Evolutionary conservation across 2,888 invertebrate genomes (phyloP).

Genomic region (Unio delphinus): DNA sequence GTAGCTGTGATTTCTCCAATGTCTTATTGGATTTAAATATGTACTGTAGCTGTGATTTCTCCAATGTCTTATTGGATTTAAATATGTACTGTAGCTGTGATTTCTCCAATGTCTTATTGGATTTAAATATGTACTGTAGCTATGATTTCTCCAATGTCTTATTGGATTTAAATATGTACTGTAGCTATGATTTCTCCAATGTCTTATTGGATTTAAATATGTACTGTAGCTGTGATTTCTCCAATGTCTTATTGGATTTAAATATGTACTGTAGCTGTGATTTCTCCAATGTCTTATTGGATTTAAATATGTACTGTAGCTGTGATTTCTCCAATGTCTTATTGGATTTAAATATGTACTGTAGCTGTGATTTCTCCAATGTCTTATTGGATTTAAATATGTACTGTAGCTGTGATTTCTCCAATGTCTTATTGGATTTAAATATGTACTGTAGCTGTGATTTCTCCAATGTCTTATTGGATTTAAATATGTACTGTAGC

Average conservation of each 20-base stretch:
- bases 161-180: not conserved
- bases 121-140: too few species aligned
- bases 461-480: not conserved
- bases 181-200: not conserved
- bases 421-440: not conserved
- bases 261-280: not conserved
- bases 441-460: not conserved
- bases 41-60: too few species aligned
- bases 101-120: not conserved
- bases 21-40: too few species aligned
- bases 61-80: not conserved
- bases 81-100: not conserved
- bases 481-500: too few species aligned
- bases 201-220: too few species aligned
- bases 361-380: not conserved
- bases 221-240: too few species aligned
- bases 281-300: not conserved
- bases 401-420: too few species aligned
- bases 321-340: too few species aligned
- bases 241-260: not conserved
- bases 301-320: too few species aligned
- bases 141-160: too few species aligned
- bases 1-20: not conserved
- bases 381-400: too few species aligned
- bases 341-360: not conserved